phyloP scores from a whole-genome alignment of 2,113 vertebrate genomes.

The Camelus bactrianus region DNA sequence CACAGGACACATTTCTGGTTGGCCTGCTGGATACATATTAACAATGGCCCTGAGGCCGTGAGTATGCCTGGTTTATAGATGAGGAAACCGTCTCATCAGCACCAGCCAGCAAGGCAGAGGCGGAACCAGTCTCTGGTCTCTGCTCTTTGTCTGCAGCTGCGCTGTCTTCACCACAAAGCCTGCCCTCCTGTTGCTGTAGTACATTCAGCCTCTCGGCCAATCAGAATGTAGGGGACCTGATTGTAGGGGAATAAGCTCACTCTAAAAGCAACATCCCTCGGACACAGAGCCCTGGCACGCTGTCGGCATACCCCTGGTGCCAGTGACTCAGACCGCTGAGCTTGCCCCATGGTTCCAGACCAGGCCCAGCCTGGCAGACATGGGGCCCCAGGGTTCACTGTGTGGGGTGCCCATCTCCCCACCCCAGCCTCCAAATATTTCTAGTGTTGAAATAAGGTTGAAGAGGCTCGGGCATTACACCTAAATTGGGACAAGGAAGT shows the following conservation, averaged over 20 bases:
- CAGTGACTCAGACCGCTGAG: background rate
- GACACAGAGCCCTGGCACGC: background rate
- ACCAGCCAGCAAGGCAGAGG: background rate
- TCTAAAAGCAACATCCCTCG: background rate
- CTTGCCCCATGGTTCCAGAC: background rate
- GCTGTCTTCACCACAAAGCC: background rate
- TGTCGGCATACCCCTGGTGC: fast-evolving
- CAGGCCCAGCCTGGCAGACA: background rate
- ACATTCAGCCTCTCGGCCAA: background rate
- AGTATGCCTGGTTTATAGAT: background rate
- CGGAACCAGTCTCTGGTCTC: background rate
- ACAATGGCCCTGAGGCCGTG: background rate
- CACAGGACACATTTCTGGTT: background rate
- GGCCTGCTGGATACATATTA: background rate
- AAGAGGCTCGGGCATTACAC: background rate
- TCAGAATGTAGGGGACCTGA: background rate
- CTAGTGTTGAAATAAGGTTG: background rate
- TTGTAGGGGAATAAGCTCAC: too few relatives aligned
- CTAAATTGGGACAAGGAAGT: background rate
- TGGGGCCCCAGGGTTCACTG: background rate
- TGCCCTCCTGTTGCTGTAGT: background rate
- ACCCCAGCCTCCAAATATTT: background rate
- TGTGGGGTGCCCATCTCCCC: too few relatives aligned
- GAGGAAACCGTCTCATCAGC: background rate
- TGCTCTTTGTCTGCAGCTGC: background rate